A percentile compares a stretch with the other conserved stretches of the same genome.
phyloP scores from a whole-genome alignment of 92 coral and sea anemone species.

The Heteractis magnifica region DNA sequence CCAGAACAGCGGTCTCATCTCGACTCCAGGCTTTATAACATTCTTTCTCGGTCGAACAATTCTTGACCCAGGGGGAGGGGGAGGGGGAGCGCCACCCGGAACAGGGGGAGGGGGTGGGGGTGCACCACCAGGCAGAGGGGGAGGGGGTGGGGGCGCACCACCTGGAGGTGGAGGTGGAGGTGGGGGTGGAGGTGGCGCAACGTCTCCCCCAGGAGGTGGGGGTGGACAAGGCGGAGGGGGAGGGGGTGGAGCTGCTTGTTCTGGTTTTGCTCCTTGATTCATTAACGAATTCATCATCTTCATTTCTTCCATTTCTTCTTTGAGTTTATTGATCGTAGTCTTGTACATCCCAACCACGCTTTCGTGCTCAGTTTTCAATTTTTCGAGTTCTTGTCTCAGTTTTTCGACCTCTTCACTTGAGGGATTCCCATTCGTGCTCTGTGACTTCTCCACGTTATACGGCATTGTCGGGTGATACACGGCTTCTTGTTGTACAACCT shows the following conservation, averaged over 20 bases:
- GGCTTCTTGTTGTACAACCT: neutral
- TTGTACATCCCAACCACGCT: conserved; percentile 54
- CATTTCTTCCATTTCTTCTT: conserved; percentile 56
- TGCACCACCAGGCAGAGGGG: conserved; percentile 54
- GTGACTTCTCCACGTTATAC: neutral
- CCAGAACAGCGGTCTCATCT: conserved; percentile 99
- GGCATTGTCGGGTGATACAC: conserved; percentile 48
- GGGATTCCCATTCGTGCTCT: neutral
- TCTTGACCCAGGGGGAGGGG: conserved; percentile 72
- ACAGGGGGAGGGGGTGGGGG: conserved; percentile 68
- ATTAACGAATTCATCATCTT: conserved; percentile 21
- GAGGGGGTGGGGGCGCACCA: conserved; percentile 62
- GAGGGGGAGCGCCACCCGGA: conserved; percentile 50
- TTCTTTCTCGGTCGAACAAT: conserved; percentile 74
- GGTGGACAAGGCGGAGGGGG: conserved; percentile 71
- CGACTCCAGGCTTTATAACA: conserved; percentile 88
- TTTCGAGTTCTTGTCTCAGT: conserved; percentile 65
- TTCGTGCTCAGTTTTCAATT: conserved; percentile 62
- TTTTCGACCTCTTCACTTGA: conserved; percentile 29
- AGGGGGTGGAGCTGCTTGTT: conserved; percentile 53
- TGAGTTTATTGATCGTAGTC: conserved; percentile 64
- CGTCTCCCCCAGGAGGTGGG: conserved; percentile 52
- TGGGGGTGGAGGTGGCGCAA: conserved; percentile 65
- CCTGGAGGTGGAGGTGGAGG: conserved; percentile 67
- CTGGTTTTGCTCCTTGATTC: conserved; percentile 32